Percentiles rank a stretch among this genome's conserved stretches.
phyloP scores from a whole-genome alignment of 2,113 vertebrate species.

The Mus pahari region DNA sequence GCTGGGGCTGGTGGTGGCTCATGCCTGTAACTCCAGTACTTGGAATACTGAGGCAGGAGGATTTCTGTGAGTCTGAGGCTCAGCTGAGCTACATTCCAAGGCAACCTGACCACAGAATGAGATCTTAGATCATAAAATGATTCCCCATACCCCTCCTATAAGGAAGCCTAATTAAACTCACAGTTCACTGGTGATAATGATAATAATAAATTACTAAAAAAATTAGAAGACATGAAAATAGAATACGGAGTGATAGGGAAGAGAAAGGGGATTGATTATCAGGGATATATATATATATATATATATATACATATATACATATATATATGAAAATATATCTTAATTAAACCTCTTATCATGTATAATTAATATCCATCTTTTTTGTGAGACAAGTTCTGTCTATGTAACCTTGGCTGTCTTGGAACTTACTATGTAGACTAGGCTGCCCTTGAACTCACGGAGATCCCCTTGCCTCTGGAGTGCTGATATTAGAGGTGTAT shows the following conservation, averaged over 20 bases:
- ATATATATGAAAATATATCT: background rate
- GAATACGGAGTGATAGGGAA: background rate
- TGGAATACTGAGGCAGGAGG: background rate
- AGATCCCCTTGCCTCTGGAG: background rate
- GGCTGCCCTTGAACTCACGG: background rate
- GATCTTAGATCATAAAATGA: background rate
- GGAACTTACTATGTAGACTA: background rate
- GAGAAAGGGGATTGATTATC: background rate
- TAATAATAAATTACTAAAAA: background rate
- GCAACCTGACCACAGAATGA: background rate
- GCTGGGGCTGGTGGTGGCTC: background rate
- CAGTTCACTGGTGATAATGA: no score
- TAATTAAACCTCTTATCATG: background rate
- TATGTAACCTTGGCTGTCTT: background rate
- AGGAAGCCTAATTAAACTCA: background rate
- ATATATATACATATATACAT: no score
- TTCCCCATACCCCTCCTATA: background rate
- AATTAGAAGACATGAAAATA: background rate
- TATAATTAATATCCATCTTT: background rate
- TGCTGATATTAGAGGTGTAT: background rate
- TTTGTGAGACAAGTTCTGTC: background rate
- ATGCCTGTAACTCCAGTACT: background rate
- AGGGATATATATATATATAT: background rate
- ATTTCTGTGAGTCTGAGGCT: background rate
- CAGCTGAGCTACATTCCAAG: background rate